Conservation (phyloP, 2,888 invertebrate genomes). For the Platypus cylindrus region DNA sequence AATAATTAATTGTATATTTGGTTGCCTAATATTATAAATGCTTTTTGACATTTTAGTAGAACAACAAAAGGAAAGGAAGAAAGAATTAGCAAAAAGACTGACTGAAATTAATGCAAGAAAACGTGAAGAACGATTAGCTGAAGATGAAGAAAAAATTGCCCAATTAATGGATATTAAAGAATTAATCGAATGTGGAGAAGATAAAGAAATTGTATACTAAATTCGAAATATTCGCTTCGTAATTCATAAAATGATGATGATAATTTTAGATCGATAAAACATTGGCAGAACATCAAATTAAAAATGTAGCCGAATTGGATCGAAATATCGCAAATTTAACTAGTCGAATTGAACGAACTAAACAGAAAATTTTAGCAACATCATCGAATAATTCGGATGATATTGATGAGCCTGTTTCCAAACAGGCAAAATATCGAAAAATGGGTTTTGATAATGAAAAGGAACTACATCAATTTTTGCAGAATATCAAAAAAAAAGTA, state of each 20-base stretch:
- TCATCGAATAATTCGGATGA: conserved; percentile 48
- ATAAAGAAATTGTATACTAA: conserved; percentile 37
- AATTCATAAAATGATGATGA: too few species aligned
- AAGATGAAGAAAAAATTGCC: conserved; percentile 77
- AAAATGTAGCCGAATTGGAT: conserved; percentile 66
- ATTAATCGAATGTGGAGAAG: conserved; percentile 61
- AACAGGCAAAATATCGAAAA: conserved; percentile 35
- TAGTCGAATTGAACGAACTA: conserved; percentile 60
- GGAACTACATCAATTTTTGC: conserved; percentile 37
- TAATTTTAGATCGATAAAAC: conserved; percentile 38
- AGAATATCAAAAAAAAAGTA: conserved; percentile 51
- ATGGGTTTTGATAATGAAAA: conserved; percentile 34
- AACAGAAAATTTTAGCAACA: conserved; percentile 60
- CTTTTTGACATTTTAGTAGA: conserved; percentile 40
- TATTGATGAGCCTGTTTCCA: conserved; percentile 31
- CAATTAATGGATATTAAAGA: conserved; percentile 65
- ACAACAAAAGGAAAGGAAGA: conserved; percentile 76
- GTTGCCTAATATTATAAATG: conserved; percentile 27
- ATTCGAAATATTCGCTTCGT: neutral
- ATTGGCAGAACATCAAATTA: conserved; percentile 60
- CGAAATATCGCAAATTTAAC: conserved; percentile 58
- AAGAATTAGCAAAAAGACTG: conserved; percentile 71
- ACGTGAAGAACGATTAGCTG: conserved; percentile 73
- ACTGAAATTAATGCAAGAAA: conserved; percentile 84
- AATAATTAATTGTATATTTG: too few species aligned